Evolutionary conservation across 2,797 vertebrate species (phyloP), one percentile per base, ranked within the genome.

Genomic region (Thunnus albacares): DNA sequence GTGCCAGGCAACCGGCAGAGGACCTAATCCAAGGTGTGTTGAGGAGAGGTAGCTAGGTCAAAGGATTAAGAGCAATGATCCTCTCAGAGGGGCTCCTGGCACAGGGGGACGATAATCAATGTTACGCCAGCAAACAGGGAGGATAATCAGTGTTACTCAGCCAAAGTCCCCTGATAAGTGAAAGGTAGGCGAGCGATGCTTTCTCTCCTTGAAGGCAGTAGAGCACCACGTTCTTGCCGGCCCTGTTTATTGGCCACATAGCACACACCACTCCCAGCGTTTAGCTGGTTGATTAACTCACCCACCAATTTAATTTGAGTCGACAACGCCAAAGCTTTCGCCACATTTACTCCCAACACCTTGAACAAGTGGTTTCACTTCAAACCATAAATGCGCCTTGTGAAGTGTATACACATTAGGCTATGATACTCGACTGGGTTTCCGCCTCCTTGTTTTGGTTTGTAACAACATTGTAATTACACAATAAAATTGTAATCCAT

Each of bases 31-130:
- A 87, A 94, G 93, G 92, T 94, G 92, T 92, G 90, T 89, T 88
- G 82, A 90, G 84, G 82, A 90, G 90, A 92, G 92, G 92, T 89
- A 90, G 90, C 88, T 92, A 84, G 93, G 94, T 94, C 92, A 90
- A 76, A 82, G 92, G 94, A 95, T 95, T 95, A 92, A 93, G 89
- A 93, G 91, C 90, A 94, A 89, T 93, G 93, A 95, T 94, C 94
- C 93, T 92, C 92, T 93, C 91, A 84, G 79, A 92, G 87, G 92
- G 92, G 79, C 89, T 91, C 58, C 85, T 91, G 92, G 90, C 92
- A 89, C 87, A 68, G 62, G 61, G 88, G 87, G 89, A 81, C 12
- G 45, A 85, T 90, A 94, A 95, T 94, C 94, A 93, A 92, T 92
- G 93, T 91, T 91, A 90, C 85, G 84, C 87, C 82, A 62, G 90